These are phyloP conservation scores for Elegia similella DNA, from an alignment of 2,888 invertebrate genomes.

Conservation along the genomic window DNA sequence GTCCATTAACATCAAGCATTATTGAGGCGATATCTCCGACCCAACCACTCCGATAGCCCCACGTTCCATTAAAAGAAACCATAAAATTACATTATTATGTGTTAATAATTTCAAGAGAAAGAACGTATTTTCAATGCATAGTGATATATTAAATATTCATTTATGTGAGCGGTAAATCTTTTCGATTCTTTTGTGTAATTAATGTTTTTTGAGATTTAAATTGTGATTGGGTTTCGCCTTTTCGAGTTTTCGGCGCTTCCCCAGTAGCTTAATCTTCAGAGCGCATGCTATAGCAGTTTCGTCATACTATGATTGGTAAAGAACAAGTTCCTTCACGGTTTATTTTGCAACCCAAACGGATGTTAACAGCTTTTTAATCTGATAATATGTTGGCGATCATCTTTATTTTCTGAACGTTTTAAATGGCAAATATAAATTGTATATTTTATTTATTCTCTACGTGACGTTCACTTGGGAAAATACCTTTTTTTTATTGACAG, in stretches of 20 bases:
- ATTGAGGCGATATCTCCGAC: conserved; percentile 66
- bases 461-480: too few relatives aligned
- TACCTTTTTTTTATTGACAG: neutral
- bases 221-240: conserved; percentile 53
- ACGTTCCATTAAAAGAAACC: conserved; percentile 77
- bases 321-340: conserved; percentile 42
- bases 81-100: conserved; percentile 81
- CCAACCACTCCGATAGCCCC: conserved; percentile 64
- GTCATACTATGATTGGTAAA: conserved; percentile 41
- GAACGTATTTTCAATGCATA: conserved; percentile 47
- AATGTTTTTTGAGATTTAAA: conserved; percentile 40
- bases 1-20: conserved; percentile 73
- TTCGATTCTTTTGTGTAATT: conserved; percentile 41
- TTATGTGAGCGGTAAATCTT: conserved; percentile 48
- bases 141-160: conserved; percentile 64
- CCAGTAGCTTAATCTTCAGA: conserved; percentile 49
- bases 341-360: conserved; percentile 35
- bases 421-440: conserved; percentile 40
- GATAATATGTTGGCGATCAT: conserved; percentile 42
- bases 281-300: conserved; percentile 41
- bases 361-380: conserved; percentile 46
- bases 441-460: conserved; percentile 20
- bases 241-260: conserved; percentile 38
- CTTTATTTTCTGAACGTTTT: conserved; percentile 45
- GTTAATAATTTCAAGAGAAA: conserved; percentile 77